These are phyloP conservation scores for Microplitis deprimator DNA, from an alignment of 2,888 invertebrate species.

Conservation along the genomic window DNA sequence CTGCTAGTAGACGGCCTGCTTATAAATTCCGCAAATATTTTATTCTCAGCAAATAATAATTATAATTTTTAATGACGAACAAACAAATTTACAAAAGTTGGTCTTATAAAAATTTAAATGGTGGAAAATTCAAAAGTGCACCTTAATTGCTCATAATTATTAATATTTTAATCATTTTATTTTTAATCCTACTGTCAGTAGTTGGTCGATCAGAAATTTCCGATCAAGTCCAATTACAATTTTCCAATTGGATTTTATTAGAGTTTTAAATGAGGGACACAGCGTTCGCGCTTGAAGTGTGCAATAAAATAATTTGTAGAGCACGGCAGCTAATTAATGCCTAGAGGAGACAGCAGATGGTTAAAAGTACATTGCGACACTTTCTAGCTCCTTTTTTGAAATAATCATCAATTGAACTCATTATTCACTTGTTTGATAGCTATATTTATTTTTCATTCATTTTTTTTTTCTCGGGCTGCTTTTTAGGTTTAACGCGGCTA, in stretches of 20 bases:
- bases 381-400: conserved; percentile 51
- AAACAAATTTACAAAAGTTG: background rate
- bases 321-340: conserved; percentile 52
- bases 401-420: background rate
- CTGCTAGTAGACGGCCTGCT: background rate
- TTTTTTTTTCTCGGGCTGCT: conserved; percentile 17
- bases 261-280: background rate
- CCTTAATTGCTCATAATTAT: no score
- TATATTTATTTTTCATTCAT: background rate
- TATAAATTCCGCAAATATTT: background rate
- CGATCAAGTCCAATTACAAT: no score
- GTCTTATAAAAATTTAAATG: background rate
- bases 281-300: background rate
- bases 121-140: background rate
- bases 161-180: no score
- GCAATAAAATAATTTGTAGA: background rate
- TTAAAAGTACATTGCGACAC: conserved; percentile 42
- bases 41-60: background rate
- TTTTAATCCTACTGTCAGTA: no score
- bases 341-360: conserved; percentile 41
- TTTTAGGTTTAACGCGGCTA: background rate
- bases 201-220: no score
- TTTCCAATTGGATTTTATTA: no score
- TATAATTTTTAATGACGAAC: background rate
- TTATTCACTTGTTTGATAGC: conserved; percentile 9